These are phyloP conservation scores for Endomychus coccineus DNA, from an alignment of 2,888 invertebrate genomes.

Conservation along the genomic window DNA sequence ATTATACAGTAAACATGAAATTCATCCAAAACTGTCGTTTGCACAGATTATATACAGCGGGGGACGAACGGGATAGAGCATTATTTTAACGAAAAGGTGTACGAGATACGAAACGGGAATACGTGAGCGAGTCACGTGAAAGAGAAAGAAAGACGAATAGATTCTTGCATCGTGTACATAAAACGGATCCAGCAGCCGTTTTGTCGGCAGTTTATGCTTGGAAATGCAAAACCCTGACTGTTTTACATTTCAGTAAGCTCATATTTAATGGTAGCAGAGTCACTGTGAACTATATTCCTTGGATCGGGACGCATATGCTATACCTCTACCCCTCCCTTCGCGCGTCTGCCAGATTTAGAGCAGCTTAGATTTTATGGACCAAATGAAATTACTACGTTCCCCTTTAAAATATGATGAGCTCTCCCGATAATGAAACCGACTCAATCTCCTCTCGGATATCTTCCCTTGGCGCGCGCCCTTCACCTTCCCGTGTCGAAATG, in stretches of 20 bases:
- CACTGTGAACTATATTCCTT: slow-evolving; percentile 43
- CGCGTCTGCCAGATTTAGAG: slow-evolving; percentile 40
- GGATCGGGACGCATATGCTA: slow-evolving; percentile 42
- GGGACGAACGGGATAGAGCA: slow-evolving; percentile 24
- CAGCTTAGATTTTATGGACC: slow-evolving; percentile 47
- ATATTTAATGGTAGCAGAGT: slow-evolving; percentile 45
- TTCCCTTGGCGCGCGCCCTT: slow-evolving; percentile 6
- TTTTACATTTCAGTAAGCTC: slow-evolving; percentile 49
- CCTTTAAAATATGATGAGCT: slow-evolving; percentile 49
- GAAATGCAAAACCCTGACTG: slow-evolving; percentile 47
- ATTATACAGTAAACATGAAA: slow-evolving; percentile 42
- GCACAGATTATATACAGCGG: slow-evolving; percentile 35
- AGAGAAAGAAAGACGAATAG: slow-evolving; percentile 6
- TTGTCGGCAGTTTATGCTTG: slow-evolving; percentile 46
- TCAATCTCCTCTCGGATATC: slow-evolving; percentile 18
- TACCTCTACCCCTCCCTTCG: slow-evolving; percentile 30
- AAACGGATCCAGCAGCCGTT: slow-evolving; percentile 44
- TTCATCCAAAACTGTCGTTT: slow-evolving; percentile 38
- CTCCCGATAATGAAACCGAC: slow-evolving; percentile 47
- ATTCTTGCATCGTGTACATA: too few species aligned
- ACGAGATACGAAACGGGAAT: too few species aligned
- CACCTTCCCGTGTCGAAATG: slow-evolving; percentile 10
- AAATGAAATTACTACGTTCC: slow-evolving; percentile 48
- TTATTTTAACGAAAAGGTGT: too few species aligned
- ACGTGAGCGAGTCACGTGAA: slow-evolving; percentile 6